Conservation (phyloP, 2,888 invertebrate genomes). For the Brachyptera risi region DNA sequence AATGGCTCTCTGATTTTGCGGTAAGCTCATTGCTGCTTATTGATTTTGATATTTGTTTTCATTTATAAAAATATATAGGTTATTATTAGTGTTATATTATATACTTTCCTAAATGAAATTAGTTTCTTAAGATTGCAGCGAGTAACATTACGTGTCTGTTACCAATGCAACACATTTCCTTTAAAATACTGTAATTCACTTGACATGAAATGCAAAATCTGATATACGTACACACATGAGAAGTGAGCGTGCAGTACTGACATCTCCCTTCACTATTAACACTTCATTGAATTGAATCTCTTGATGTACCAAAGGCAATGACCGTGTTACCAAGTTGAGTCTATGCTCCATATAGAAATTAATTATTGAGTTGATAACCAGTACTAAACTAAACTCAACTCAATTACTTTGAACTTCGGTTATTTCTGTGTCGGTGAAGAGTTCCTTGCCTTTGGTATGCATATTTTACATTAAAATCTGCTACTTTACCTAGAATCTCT, state of each 20-base stretch:
- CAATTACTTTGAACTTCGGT: too few relatives aligned
- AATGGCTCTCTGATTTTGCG: constrained; percentile 6
- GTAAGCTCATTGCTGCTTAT: constrained; percentile 4
- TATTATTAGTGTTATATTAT: neutral
- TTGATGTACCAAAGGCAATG: too few relatives aligned
- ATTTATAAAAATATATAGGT: too few relatives aligned
- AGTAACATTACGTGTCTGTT: neutral
- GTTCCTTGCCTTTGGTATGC: too few relatives aligned
- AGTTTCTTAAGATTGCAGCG: constrained; percentile 6
- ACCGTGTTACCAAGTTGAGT: neutral
- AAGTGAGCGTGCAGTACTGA: too few relatives aligned
- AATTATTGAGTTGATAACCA: too few relatives aligned
- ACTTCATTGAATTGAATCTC: neutral
- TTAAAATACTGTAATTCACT: too few relatives aligned
- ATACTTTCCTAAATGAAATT: neutral
- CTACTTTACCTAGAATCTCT: too few relatives aligned
- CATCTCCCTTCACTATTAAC: neutral
- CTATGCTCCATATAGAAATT: constrained; percentile 2
- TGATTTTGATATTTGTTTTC: constrained; percentile 15
- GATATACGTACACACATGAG: too few relatives aligned
- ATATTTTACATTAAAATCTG: too few relatives aligned
- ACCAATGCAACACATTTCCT: neutral
- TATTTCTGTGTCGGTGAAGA: too few relatives aligned
- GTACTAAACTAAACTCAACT: too few relatives aligned
- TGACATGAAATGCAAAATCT: neutral